Base-by-base conservation (phyloP, 2,113 vertebrate genomes). In the Syngnathoides biaculeatus region DNA sequence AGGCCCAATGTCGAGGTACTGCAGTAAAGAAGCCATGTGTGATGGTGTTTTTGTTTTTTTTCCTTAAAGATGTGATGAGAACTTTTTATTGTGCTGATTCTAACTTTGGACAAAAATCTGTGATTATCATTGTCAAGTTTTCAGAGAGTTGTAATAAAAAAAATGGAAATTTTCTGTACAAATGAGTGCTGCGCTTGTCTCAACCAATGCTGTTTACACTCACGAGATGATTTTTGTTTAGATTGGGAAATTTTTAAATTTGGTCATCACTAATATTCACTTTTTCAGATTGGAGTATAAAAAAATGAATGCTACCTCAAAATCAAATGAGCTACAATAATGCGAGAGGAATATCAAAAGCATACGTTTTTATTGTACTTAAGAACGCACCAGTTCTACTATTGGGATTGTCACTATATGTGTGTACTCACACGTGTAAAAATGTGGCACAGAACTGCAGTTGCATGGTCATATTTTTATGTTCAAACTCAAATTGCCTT, bases 111-210 rank as follows among this genome's bases (percentile, higher is more conserved):
- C 64, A 77, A 84, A 77, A 75, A 79, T 69, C 75, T 84, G 84
- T 75, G 75, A 88, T 86, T 69, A 65, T 77, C 64, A 26, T 53
- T 87, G 84, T 88, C 83, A 61, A 61, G 80, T 88, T 87, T 82
- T 59, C 80, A 79, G 58, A 73, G 75, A 89, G 80, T 89, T 89
- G 87, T 86, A 90, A 89, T 89, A 90, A 87, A 89, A 74, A n/a
- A 22, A 52, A 20, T 24, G 26, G 13, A 61, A 74, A 84, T 89
- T 89, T 89, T 89, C 83, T 73, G 56, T 89, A 87, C 82, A 50
- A 22, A 26, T 68, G 83, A 67, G 78, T 82, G 42, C 64, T 70
- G 78, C 79, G 57, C 64, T 72, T 71, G 67, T 84, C 52, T 86
- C 27, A 68, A 58, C 69, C 11, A 35, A 47, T 4, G 50, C 59